Percentiles rank a stretch among this genome's conserved stretches.
phyloP scores from a whole-genome alignment of 2,113 vertebrate genomes.

The Otis tarda region DNA sequence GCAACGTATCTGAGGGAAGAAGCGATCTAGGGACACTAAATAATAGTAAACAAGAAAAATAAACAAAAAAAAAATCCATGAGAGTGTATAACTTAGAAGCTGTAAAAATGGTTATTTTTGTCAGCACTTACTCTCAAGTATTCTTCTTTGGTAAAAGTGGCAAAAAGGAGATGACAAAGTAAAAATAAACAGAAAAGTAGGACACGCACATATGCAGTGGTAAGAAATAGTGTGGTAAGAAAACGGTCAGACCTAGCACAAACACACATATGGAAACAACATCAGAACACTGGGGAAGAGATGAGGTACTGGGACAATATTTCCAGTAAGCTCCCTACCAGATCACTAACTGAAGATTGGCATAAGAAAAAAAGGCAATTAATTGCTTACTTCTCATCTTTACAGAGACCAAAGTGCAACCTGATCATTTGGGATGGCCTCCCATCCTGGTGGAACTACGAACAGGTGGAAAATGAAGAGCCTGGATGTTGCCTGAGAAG shows the following conservation, averaged over 20 bases:
- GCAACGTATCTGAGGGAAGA: background rate
- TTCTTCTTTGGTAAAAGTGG: background rate
- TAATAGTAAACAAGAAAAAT: background rate
- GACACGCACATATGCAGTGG: background rate
- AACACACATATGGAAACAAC: background rate
- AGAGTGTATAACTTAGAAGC: background rate
- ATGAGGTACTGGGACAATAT: background rate
- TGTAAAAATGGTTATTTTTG: background rate
- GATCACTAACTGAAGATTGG: background rate
- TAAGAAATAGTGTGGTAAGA: background rate
- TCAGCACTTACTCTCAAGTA: background rate
- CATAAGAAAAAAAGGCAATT: background rate
- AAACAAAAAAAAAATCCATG: background rate
- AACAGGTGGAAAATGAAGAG: background rate
- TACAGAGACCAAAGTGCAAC: background rate
- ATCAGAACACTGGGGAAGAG: background rate
- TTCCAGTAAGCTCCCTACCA: background rate
- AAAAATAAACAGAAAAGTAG: background rate
- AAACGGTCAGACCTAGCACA: background rate
- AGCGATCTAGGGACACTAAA: background rate
- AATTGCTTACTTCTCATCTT: background rate
- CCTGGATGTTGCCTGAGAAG: background rate
- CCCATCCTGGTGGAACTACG: accelerated
- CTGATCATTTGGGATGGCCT: background rate
- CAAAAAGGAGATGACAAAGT: background rate